Evolutionary conservation across 1,140 invertebrate genomes (phyloP).

Genomic region (Idris sp.): DNA sequence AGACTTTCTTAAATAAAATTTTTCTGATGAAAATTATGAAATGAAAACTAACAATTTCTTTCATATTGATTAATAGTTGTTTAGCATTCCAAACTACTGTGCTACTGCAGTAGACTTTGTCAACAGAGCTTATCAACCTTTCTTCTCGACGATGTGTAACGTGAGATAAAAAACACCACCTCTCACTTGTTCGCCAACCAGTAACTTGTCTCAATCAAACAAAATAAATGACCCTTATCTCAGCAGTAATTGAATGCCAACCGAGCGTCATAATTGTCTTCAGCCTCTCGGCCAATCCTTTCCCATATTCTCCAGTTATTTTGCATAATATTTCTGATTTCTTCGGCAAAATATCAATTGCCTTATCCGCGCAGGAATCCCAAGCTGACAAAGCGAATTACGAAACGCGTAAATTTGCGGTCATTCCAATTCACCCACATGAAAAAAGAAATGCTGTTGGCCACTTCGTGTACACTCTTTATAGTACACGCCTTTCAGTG

Average conservation of each 20-base stretch:
- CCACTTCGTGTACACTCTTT: conserved; percentile 57
- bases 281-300: conserved; percentile 12
- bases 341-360: conserved; percentile 35
- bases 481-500: conserved; percentile 59
- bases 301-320: conserved; percentile 43
- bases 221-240: conserved; percentile 41
- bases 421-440: conserved; percentile 61
- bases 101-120: conserved; percentile 22
- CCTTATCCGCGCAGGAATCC: conserved; percentile 50
- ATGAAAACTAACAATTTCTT: no score
- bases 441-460: conserved; percentile 48
- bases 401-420: conserved; percentile 59
- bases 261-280: conserved; percentile 13
- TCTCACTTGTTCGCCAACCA: conserved; percentile 17
- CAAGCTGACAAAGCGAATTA: conserved; percentile 62
- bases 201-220: conserved; percentile 46
- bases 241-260: conserved; percentile 29
- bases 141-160: conserved; percentile 22
- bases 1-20: no score
- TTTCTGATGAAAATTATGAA: no score
- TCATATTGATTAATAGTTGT: no score
- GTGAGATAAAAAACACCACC: conserved; percentile 30
- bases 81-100: no score
- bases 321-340: conserved; percentile 46
- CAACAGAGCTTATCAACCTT: conserved; percentile 26